Evolutionary conservation across 2,797 vertebrate species (phyloP).

Genomic region (Eleutherodactylus coqui): DNA sequence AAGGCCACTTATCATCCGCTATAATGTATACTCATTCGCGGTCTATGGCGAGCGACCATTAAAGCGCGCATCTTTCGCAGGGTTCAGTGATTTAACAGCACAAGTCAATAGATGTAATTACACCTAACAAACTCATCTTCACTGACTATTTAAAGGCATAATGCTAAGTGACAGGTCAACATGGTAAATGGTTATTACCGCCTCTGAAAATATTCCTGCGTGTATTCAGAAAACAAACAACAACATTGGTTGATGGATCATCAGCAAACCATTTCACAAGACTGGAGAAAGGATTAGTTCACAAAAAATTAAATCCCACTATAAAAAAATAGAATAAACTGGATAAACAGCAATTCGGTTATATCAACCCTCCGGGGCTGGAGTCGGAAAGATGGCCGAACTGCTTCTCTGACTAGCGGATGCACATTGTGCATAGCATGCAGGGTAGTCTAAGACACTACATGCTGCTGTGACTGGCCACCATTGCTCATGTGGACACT

Average conservation of each 20-base stretch:
- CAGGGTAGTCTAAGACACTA: no score
- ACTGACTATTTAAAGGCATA: constrained; percentile 66
- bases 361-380: no score
- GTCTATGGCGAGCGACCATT: constrained; percentile 60
- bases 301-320: not conserved
- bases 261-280: not conserved
- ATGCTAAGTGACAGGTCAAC: constrained; percentile 63
- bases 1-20: constrained; percentile 53
- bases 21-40: constrained; percentile 66
- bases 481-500: no score
- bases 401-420: no score
- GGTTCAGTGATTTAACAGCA: constrained; percentile 70
- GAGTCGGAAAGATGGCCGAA: no score
- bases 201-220: not conserved
- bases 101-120: constrained; percentile 71
- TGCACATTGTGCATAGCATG: no score
- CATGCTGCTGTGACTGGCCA: no score
- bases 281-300: not conserved
- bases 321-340: no score
- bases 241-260: not conserved
- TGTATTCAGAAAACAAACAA: not conserved
- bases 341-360: no score
- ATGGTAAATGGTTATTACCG: constrained; percentile 54
- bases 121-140: constrained; percentile 71
- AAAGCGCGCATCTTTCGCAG: constrained; percentile 64